Evolutionary conservation across 2,888 invertebrate genomes (phyloP).

Genomic region (Pelosia muscerda): DNA sequence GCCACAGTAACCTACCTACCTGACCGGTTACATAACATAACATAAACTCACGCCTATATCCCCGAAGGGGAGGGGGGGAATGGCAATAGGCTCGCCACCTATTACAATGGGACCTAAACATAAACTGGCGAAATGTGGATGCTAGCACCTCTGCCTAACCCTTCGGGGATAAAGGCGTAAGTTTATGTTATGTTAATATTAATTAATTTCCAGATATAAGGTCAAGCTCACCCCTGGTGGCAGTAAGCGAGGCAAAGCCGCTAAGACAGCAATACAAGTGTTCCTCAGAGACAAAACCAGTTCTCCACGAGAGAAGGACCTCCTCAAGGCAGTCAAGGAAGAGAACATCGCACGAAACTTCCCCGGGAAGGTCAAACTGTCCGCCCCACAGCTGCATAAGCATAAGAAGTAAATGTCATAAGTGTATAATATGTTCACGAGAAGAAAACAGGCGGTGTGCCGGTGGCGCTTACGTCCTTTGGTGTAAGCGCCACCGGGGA

Average conservation of each 20-base stretch:
- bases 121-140: too few species aligned
- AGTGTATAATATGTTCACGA: not conserved
- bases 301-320: conserved; percentile 93
- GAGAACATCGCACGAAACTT: conserved; percentile 97
- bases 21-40: not conserved
- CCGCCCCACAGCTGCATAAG: conserved; percentile 93
- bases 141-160: too few species aligned
- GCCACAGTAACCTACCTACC: not conserved
- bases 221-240: conserved; percentile 98
- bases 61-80: too few species aligned
- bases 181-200: too few species aligned
- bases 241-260: conserved; percentile 97
- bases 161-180: too few species aligned
- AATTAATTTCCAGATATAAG: conserved; percentile 90
- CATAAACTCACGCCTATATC: too few species aligned
- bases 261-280: conserved; percentile 95
- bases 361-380: conserved; percentile 98
- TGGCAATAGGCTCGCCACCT: too few species aligned
- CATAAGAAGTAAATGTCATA: conserved; percentile 85
- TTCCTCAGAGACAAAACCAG: conserved; percentile 94
- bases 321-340: conserved; percentile 96
- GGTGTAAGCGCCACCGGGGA: conserved; percentile 2
- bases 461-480: conserved; percentile 12
- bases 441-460: not conserved
- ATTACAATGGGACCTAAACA: too few species aligned